These are phyloP conservation scores for Medauroidea extradentata DNA, from an alignment of 1,140 invertebrate genomes.

Conservation along the genomic window DNA sequence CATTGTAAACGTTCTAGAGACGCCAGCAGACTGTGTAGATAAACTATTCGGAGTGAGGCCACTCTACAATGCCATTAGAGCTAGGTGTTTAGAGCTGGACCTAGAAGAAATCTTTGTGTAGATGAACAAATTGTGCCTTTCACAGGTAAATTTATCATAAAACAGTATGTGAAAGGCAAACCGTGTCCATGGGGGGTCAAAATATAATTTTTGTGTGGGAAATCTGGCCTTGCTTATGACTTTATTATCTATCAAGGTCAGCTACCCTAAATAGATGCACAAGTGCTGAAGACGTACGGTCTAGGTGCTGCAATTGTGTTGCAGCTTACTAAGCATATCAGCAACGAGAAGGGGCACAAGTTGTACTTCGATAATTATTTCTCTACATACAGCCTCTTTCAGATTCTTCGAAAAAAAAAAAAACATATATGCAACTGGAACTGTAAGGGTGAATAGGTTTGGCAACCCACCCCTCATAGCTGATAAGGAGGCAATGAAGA, in stretches of 20 bases:
- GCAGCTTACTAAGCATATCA: conserved; percentile 21
- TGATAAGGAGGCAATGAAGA: conserved; percentile 39
- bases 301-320: conserved; percentile 21
- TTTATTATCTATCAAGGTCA: conserved; percentile 15
- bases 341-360: conserved; percentile 13
- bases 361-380: conserved; percentile 32
- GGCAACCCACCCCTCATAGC: conserved; percentile 30
- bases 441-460: conserved; percentile 35
- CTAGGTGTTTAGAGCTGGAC: conserved; percentile 18
- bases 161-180: conserved; percentile 14
- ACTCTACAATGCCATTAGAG: background rate
- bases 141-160: conserved; percentile 13
- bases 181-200: conserved; percentile 16
- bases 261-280: background rate
- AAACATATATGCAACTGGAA: conserved; percentile 38
- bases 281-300: conserved; percentile 18
- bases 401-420: conserved; percentile 35
- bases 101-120: conserved; percentile 17
- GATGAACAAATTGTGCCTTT: conserved; percentile 29
- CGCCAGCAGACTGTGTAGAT: conserved; percentile 3
- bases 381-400: conserved; percentile 36
- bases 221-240: conserved; percentile 6
- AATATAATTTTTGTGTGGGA: conserved; percentile 14
- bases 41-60: conserved; percentile 22
- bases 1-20: conserved; percentile 11